Conservation (phyloP, 2,888 invertebrate species). For the Trichopria drosophilae region DNA sequence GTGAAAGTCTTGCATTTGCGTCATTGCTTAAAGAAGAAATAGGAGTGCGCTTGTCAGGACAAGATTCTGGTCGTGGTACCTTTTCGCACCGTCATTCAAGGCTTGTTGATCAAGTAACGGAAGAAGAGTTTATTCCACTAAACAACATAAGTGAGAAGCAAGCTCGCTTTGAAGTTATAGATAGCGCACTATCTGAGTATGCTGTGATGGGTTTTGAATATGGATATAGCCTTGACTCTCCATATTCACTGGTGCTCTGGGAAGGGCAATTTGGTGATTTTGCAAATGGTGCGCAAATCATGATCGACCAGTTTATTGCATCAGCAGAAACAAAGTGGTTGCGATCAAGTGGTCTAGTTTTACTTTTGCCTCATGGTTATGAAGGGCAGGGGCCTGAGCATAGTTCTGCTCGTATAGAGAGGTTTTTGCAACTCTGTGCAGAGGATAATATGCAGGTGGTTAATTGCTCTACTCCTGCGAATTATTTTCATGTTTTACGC, state of each 20-base stretch:
- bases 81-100: slow-evolving; percentile 19
- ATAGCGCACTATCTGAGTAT: slow-evolving; percentile 22
- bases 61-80: slow-evolving; percentile 20
- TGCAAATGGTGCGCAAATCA: slow-evolving; percentile 19
- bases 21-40: slow-evolving; percentile 20
- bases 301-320: slow-evolving; percentile 61
- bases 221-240: slow-evolving; percentile 19
- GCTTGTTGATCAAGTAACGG: slow-evolving; percentile 21
- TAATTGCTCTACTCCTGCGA: background rate
- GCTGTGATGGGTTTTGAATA: slow-evolving; percentile 25
- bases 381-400: slow-evolving; percentile 21
- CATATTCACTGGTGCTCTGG: slow-evolving; percentile 19
- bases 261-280: slow-evolving; percentile 28
- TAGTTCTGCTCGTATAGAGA: slow-evolving; percentile 11
- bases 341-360: slow-evolving; percentile 10
- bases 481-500: slow-evolving; percentile 4
- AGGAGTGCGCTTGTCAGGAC: slow-evolving; percentile 22
- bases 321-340: slow-evolving; percentile 8
- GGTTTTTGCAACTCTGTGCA: slow-evolving; percentile 17
- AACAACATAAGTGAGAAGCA: slow-evolving; percentile 16
- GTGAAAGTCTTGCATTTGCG: slow-evolving; percentile 19
- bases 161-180: slow-evolving; percentile 18
- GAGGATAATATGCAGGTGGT: slow-evolving; percentile 10
- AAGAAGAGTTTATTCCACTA: slow-evolving; percentile 18
- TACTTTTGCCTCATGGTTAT: slow-evolving; percentile 14